Percentiles rank a stretch among this genome's conserved stretches.
phyloP scores from a whole-genome alignment of 2,113 vertebrate species.

The Oncorhynchus mykiss region DNA sequence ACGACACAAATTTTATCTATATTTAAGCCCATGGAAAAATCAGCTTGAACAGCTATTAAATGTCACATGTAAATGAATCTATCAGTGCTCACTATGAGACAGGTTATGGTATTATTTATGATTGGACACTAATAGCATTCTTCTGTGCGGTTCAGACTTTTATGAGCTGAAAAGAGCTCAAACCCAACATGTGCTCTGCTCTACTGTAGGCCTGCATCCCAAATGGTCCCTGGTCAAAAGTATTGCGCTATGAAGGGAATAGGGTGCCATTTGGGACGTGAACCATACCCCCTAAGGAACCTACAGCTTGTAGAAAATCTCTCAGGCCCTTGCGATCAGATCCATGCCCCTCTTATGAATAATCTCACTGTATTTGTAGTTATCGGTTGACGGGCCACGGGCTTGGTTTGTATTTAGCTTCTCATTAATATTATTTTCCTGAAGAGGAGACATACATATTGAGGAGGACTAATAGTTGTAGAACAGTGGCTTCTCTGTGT shows the following conservation, averaged over 20 bases:
- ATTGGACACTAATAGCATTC: constrained; percentile 44
- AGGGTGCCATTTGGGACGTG: no score
- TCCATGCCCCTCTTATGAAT: constrained; percentile 30
- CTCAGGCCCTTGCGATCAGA: constrained; percentile 27
- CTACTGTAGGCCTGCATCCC: no score
- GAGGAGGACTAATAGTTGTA: constrained; percentile 36
- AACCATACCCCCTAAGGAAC: neutral
- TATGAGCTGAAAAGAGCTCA: constrained; percentile 19
- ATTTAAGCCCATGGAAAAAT: no score
- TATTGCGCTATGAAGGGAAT: neutral
- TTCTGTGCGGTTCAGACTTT: constrained; percentile 29
- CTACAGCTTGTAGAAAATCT: constrained; percentile 29
- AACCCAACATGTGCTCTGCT: constrained; percentile 18
- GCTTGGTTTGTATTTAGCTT: constrained; percentile 46
- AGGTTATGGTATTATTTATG: constrained; percentile 42
- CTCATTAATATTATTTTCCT: constrained; percentile 48
- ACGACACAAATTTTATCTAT: no score
- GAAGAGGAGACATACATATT: constrained; percentile 45
- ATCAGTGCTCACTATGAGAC: constrained; percentile 15
- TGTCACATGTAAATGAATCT: neutral
- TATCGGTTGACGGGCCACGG: constrained; percentile 29
- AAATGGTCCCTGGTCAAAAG: constrained; percentile 15
- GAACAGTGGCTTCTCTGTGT: constrained; percentile 50
- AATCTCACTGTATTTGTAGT: constrained; percentile 51
- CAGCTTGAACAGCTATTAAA: no score